These are phyloP conservation scores for Icerya purchasi DNA, from an alignment of 2,888 invertebrate genomes.

Conservation along the genomic window DNA sequence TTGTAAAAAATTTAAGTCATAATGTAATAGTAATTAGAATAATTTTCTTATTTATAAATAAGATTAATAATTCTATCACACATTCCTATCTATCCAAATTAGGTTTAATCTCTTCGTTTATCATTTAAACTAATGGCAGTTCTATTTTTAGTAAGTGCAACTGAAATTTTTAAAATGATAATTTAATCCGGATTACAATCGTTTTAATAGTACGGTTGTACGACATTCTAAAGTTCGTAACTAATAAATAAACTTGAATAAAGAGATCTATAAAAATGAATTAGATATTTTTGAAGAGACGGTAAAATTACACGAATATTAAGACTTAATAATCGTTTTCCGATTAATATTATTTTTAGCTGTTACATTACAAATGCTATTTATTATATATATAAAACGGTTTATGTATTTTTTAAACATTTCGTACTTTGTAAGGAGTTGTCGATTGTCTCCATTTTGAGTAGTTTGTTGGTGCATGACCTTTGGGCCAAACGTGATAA, in stretches of 20 bases:
- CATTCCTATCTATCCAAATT: too few relatives aligned
- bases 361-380: background rate
- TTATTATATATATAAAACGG: background rate
- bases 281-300: too few relatives aligned
- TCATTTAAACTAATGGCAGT: too few relatives aligned
- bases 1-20: too few relatives aligned
- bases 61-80: too few relatives aligned
- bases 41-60: too few relatives aligned
- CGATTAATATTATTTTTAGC: background rate
- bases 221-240: background rate
- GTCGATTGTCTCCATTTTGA: conserved; percentile 54
- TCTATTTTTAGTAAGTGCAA: too few relatives aligned
- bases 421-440: conserved; percentile 44
- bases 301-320: background rate
- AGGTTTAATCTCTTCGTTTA: too few relatives aligned
- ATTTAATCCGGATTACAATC: too few relatives aligned
- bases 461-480: conserved; percentile 72
- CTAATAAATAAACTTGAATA: background rate
- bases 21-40: too few relatives aligned
- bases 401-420: background rate
- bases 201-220: too few relatives aligned
- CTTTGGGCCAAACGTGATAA: conserved; percentile 64
- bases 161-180: too few relatives aligned
- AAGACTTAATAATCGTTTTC: background rate
- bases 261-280: background rate